Percentiles rank a stretch among this genome's conserved stretches.
These are phyloP conservation scores for Protosalanx chinensis DNA, from an alignment of 2,797 vertebrate genomes.

Conservation along the genomic window DNA sequence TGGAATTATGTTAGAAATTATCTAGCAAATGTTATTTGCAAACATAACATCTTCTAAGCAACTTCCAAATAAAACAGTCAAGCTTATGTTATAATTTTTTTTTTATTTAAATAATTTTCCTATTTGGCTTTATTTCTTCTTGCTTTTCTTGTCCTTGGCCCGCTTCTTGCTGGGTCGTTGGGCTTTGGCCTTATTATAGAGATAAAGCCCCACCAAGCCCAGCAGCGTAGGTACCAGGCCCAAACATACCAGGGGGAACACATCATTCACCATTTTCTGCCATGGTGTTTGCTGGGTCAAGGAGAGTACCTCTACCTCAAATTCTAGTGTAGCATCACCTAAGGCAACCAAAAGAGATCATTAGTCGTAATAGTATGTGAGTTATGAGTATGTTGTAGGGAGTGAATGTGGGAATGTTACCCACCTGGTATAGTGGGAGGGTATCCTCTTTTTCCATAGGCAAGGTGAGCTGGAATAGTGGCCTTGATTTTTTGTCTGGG, in stretches of 20 bases:
- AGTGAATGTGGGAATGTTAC: background rate
- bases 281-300: constrained; percentile 81
- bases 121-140: constrained; percentile 85
- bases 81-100: constrained; percentile 23
- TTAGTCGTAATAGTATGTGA: background rate
- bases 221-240: constrained; percentile 86
- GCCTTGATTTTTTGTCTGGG: constrained; percentile 92
- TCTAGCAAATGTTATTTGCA: background rate
- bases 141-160: constrained; percentile 92
- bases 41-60: background rate
- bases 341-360: background rate
- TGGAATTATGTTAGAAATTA: background rate
- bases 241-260: constrained; percentile 84
- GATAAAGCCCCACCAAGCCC: constrained; percentile 87
- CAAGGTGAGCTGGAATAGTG: constrained; percentile 88
- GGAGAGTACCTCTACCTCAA: constrained; percentile 90
- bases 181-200: constrained; percentile 85
- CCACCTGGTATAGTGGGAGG: constrained; percentile 92
- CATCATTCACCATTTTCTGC: constrained; percentile 85
- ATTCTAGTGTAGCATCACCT: constrained; percentile 87
- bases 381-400: background rate
- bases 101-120: constrained; percentile 75
- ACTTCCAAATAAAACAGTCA: constrained; percentile 21
- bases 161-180: constrained; percentile 87
- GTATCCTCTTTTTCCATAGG: constrained; percentile 92